Evolutionary conservation across 2,888 invertebrate genomes (phyloP), one percentile per base, ranked within the genome.

Genomic region (Dolichomitus sp.): DNA sequence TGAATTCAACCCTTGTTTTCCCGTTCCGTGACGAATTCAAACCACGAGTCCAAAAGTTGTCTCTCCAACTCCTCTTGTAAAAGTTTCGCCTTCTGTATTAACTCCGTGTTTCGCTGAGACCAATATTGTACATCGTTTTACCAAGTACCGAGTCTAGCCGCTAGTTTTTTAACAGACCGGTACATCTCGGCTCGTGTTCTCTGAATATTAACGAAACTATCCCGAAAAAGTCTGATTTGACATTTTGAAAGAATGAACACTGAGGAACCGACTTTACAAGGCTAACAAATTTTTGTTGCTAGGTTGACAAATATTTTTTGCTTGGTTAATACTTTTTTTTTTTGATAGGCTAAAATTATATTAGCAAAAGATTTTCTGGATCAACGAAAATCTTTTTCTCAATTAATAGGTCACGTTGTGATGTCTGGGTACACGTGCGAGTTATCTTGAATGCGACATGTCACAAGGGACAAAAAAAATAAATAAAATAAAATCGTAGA

Each of bases 1-100:
- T 14, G 63, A 63, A 52, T 72, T 17, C 30, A 27, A 27, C 27
- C 45, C 70, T 11, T 12, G 17, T 57, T 70, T 45, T 30, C 30
- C 30, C 19, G 11, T 12, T 27, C 45, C 17, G 7, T 30, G 57
- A 59, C 45, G 42, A 17, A 45, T 45, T 45, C 57, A 45, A 70
- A 45, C 42, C 42, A 42, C 40, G 0, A 30, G 52, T 37, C 9
- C 33, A 30, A 45, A 42, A 27, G 30, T 70, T 59, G 17, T 3
- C 37, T 27, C 17, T 4, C 57, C n/a, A n/a, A 14, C 50, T 33
- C 48, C 66, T 11, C 50, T 11, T 30, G 40, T 11, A 19, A 63
- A 63, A 40, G 40, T 40, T 40, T 30, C 4, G 37, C 19, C 40
- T 19, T 40, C 40, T 14, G 40, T 12, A 63, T 63, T 63, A 19